Evolutionary conservation across 2,113 vertebrate species (phyloP).

Genomic region (Esox niger): DNA sequence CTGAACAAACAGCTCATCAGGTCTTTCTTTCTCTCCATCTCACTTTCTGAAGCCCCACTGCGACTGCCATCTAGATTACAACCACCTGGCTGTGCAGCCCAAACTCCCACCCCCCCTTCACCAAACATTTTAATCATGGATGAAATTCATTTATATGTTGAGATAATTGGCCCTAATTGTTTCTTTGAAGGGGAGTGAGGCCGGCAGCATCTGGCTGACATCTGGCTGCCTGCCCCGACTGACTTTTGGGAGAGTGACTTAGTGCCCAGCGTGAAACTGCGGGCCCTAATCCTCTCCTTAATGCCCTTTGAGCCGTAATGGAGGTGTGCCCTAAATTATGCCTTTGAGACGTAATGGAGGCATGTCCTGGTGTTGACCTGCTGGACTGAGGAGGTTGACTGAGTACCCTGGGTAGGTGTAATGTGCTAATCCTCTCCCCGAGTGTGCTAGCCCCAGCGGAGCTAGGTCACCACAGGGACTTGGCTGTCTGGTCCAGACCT

Average conservation of each 20-base stretch:
- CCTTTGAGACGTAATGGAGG: slow-evolving; percentile 34
- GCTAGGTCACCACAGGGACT: slow-evolving; percentile 20
- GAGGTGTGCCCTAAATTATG: slow-evolving; percentile 12
- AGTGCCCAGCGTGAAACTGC: slow-evolving; percentile 56
- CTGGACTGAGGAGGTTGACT: slow-evolving; percentile 21
- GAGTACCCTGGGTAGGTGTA: slow-evolving; percentile 4
- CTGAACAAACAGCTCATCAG: slow-evolving; percentile 69
- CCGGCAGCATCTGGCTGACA: slow-evolving; percentile 71
- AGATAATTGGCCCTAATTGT: slow-evolving; percentile 77
- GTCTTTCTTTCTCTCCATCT: slow-evolving; percentile 45
- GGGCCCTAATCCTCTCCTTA: slow-evolving; percentile 42
- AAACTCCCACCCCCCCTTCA: slow-evolving; percentile 24
- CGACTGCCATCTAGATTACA: slow-evolving; percentile 65
- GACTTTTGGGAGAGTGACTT: slow-evolving; percentile 49
- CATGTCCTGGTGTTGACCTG: slow-evolving; percentile 15
- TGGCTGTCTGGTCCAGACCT: slow-evolving; percentile 25
- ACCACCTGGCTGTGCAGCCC: slow-evolving; percentile 69
- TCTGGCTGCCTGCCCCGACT: slow-evolving; percentile 36
- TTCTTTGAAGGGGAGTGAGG: slow-evolving; percentile 72
- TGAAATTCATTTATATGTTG: slow-evolving; percentile 78
- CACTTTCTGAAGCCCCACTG: slow-evolving; percentile 38
- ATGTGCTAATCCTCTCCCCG: slow-evolving; percentile 31
- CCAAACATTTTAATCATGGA: slow-evolving; percentile 72
- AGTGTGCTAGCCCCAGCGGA: slow-evolving; percentile 17
- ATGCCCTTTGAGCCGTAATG: slow-evolving; percentile 43